Evolutionary conservation across 1,140 invertebrate species (phyloP).

Genomic region (Heliconius hermathena): DNA sequence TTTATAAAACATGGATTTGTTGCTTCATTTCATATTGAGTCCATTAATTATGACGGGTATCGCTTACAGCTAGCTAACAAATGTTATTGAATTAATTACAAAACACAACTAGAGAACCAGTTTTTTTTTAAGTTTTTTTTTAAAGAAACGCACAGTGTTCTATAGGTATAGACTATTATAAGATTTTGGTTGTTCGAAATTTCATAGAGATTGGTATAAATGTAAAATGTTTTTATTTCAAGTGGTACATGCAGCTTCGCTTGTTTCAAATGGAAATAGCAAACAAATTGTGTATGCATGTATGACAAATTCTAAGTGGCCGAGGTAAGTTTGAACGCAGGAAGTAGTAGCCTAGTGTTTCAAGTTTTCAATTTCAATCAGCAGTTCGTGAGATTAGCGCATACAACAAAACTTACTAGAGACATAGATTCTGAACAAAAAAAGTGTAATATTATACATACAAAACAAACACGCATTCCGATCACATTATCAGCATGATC

Average conservation of each 20-base stretch:
- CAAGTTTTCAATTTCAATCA: too few species aligned
- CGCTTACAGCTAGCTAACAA: slow-evolving; percentile 20
- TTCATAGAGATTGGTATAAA: neutral
- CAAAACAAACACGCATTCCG: neutral
- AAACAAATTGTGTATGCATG: too few species aligned
- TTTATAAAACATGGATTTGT: slow-evolving; percentile 17
- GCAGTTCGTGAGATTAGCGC: too few species aligned
- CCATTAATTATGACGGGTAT: slow-evolving; percentile 28
- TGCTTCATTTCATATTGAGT: slow-evolving; percentile 22
- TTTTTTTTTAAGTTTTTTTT: neutral
- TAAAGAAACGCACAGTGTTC: neutral
- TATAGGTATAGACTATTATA: neutral
- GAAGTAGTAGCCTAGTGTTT: too few species aligned
- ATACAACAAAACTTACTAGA: too few species aligned
- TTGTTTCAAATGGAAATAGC: too few species aligned
- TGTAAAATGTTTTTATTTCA: too few species aligned
- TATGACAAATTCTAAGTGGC: too few species aligned
- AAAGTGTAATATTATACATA: too few species aligned
- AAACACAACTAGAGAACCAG: slow-evolving; percentile 5
- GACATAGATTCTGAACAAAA: too few species aligned
- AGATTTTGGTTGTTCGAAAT: neutral
- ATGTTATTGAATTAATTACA: slow-evolving; percentile 28
- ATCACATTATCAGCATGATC: neutral
- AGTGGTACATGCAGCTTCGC: too few species aligned
- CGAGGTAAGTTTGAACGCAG: too few species aligned